Evolutionary conservation across 2,797 vertebrate genomes (phyloP).

Genomic region (Tachyglossus aculeatus): DNA sequence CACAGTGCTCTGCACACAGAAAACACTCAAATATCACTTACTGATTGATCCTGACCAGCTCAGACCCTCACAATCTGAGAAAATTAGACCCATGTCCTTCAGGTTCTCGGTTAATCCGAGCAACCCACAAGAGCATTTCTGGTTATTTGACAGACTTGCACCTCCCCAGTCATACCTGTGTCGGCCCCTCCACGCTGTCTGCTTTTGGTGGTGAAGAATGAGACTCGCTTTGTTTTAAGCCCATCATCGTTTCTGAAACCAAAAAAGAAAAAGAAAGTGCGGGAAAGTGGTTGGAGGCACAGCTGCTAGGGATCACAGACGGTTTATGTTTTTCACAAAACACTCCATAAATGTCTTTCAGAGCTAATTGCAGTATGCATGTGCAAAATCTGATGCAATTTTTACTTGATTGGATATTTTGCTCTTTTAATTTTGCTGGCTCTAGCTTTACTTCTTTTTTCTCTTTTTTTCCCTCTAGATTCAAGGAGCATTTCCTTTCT

Average conservation of each 20-base stretch:
- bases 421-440: not conserved
- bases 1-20: too few species aligned
- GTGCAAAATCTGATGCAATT: not conserved
- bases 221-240: constrained; percentile 82
- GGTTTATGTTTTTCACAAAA: too few species aligned
- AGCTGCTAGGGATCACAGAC: not conserved
- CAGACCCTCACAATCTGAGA: too few species aligned
- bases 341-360: not conserved
- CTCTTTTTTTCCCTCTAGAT: not conserved
- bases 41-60: too few species aligned
- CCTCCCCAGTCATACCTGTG: constrained; percentile 78
- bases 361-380: not conserved
- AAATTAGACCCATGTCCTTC: too few species aligned
- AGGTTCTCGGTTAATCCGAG: not conserved
- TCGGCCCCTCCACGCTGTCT: constrained; percentile 84
- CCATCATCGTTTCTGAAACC: constrained; percentile 80
- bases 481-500: not conserved
- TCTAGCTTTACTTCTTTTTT: not conserved
- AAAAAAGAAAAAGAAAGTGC: not conserved
- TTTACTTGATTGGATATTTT: not conserved
- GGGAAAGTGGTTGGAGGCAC: not conserved
- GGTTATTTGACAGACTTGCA: fast-evolving
- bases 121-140: not conserved
- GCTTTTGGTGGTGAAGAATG: constrained; percentile 88
- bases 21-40: too few species aligned